A percentile compares a stretch with the other conserved stretches of the same genome.
Evolutionary conservation across 2,797 vertebrate genomes (phyloP).

Genomic region (Melanotaenia nigrans): DNA sequence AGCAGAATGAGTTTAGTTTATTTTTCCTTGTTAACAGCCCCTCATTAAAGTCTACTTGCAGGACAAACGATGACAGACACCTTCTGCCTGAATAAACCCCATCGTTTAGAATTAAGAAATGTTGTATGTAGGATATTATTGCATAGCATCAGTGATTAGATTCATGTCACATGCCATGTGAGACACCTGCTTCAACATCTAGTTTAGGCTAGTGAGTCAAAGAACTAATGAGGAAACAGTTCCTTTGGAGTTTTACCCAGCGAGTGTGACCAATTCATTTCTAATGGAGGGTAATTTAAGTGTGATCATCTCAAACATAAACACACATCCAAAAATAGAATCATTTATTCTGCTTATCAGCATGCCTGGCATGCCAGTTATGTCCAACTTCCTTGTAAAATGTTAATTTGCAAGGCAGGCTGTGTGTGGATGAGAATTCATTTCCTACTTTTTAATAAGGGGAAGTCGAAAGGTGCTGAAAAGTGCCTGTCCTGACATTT

Average conservation of each 20-base stretch:
- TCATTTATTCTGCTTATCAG: constrained; percentile 41
- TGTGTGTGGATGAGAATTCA: constrained; percentile 23
- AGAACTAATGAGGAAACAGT: constrained; percentile 24
- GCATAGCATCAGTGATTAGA: constrained; percentile 13
- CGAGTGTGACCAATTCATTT: constrained; percentile 30
- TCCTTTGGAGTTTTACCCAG: constrained; percentile 22
- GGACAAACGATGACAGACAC: constrained; percentile 39
- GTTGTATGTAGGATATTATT: background rate
- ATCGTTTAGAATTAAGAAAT: constrained; percentile 4
- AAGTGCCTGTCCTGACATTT: constrained; percentile 19
- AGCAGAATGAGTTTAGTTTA: constrained; percentile 25
- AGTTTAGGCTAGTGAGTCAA: constrained; percentile 33
- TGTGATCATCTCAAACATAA: constrained; percentile 43
- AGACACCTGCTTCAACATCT: constrained; percentile 33
- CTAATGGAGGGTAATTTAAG: constrained; percentile 44
- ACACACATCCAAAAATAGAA: constrained; percentile 31
- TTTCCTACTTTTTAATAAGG: constrained; percentile 31
- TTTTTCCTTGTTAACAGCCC: constrained; percentile 42
- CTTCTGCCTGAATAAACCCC: constrained; percentile 36
- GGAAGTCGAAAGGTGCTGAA: constrained; percentile 1
- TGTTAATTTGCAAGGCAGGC: constrained; percentile 38
- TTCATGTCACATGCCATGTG: too few species aligned
- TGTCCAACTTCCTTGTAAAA: constrained; percentile 23
- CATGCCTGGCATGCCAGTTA: constrained; percentile 22
- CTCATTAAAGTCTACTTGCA: constrained; percentile 61